Base-by-base conservation (phyloP, 2,888 invertebrate genomes). In the Morpho achilles region DNA sequence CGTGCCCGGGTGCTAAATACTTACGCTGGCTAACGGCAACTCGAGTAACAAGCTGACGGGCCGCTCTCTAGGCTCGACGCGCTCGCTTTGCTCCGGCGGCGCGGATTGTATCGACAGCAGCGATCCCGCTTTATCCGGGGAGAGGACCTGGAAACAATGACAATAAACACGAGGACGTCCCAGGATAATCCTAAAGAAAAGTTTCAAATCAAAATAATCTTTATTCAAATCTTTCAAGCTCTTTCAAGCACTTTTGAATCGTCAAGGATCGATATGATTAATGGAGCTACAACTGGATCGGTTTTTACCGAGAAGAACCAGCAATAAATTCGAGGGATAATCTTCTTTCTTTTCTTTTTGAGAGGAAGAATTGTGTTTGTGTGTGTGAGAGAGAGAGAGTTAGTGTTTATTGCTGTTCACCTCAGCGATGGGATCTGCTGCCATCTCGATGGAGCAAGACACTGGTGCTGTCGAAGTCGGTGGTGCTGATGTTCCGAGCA, bases 31-130 rank as follows among this genome's bases (percentile, higher is more conserved):
- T 43, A 89, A 54, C 60, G 90, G 90, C 51, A 89, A 51, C 67
- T 90, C 90, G 43, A 90, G 74, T n/a, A 82, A 70, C 49, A 90
- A 63, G 62, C 82, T 86, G 48, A 77, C 78, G 0, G 89, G 88
- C 0, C 83, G 86, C 77, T 84, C 92, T 65, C 82, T 65, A 57
- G 73, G 82, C 63, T 91, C 85, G 7, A 91, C 83, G 3, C 94
- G 94, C 0, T 69, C 65, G 50, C 70, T 82, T 67, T 81, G 84
- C 64, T 91, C 85, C 1, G 92, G 88, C 1, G 94, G 94, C 0
- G 94, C 94, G 7, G 94, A 94, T 69, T 94, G 94, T 65, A 94
- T 92, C 9, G 94, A 94, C 72, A 94, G 87, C 50, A 94, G 74
- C 0, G 94, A 94, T 0, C 94, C 93, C 5, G 91, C 87, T 67